Conservation (phyloP, 2,888 invertebrate species). For the Drosophila nigricruria region DNA sequence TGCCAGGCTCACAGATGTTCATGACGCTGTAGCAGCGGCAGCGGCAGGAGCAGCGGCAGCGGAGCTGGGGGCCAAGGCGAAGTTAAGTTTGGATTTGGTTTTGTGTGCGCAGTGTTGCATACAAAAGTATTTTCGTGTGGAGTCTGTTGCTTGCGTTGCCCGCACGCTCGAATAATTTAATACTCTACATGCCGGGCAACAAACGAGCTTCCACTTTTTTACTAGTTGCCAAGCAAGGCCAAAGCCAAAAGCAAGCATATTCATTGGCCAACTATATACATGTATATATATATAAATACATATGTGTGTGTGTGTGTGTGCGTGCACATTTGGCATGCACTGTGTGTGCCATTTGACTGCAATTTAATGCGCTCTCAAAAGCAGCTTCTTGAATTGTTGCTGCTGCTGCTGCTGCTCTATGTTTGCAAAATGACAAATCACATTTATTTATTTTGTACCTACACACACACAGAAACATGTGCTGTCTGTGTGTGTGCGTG, state of each 20-base stretch:
- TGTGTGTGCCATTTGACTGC: conserved; percentile 80
- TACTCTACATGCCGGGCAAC: conserved; percentile 36
- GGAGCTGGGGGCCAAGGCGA: neutral
- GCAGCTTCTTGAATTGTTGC: conserved; percentile 36
- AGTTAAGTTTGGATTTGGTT: conserved; percentile 47
- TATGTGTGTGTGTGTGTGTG: conserved; percentile 19
- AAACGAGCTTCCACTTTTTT: conserved; percentile 10
- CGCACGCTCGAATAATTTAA: conserved; percentile 81
- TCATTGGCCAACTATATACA: conserved; percentile 55
- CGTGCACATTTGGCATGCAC: conserved; percentile 73
- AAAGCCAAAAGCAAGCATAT: conserved; percentile 45
- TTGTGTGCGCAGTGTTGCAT: conserved; percentile 74
- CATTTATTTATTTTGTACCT: conserved; percentile 76
- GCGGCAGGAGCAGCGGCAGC: no score
- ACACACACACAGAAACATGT: conserved; percentile 14
- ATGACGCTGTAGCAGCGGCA: neutral
- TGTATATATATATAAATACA: neutral
- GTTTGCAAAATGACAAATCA: conserved; percentile 81
- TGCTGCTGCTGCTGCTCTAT: conserved; percentile 48
- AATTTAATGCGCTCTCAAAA: conserved; percentile 75
- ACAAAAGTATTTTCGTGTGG: conserved; percentile 67
- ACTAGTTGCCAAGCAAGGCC: conserved; percentile 38
- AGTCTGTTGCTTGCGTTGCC: conserved; percentile 61
- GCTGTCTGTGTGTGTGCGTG: neutral
- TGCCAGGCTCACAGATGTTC: conserved; percentile 32